phyloP scores from a whole-genome alignment of 2,797 vertebrate genomes.

The Helostoma temminkii region DNA sequence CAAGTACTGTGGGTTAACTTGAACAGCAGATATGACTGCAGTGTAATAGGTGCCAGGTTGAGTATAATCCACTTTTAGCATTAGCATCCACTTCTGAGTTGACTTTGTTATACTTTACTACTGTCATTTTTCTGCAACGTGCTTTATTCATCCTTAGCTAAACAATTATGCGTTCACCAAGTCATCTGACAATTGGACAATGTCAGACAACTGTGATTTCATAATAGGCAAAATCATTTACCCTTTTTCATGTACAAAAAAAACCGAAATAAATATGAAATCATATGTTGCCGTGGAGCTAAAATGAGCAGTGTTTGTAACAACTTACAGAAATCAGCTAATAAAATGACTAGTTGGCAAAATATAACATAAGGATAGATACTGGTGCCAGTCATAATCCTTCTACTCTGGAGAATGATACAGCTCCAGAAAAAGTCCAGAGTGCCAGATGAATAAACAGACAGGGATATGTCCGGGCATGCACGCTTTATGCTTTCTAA shows the following conservation, averaged over 20 bases:
- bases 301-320: conserved; percentile 8
- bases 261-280: neutral
- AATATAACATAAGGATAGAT: conserved; percentile 26
- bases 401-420: conserved; percentile 37
- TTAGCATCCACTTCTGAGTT: neutral
- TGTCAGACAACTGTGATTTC: neutral
- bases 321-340: neutral
- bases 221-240: neutral
- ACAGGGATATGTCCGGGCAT: conserved; percentile 74
- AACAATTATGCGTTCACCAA: neutral
- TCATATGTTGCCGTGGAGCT: neutral
- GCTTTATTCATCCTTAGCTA: neutral
- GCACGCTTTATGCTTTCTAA: conserved; percentile 77
- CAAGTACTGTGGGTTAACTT: too few species aligned
- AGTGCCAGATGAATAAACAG: conserved; percentile 67
- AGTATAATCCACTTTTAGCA: neutral
- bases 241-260: neutral
- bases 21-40: conserved; percentile 18
- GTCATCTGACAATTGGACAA: neutral
- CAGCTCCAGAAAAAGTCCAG: conserved; percentile 55
- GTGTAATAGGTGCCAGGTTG: conserved; percentile 20
- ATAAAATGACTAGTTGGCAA: neutral
- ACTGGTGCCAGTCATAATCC: conserved; percentile 40
- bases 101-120: neutral
- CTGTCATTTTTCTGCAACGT: neutral